Percentiles rank a stretch among this genome's conserved stretches.
phyloP scores from a whole-genome alignment of 2,888 invertebrate genomes.

The Ennomos fuscantarius region DNA sequence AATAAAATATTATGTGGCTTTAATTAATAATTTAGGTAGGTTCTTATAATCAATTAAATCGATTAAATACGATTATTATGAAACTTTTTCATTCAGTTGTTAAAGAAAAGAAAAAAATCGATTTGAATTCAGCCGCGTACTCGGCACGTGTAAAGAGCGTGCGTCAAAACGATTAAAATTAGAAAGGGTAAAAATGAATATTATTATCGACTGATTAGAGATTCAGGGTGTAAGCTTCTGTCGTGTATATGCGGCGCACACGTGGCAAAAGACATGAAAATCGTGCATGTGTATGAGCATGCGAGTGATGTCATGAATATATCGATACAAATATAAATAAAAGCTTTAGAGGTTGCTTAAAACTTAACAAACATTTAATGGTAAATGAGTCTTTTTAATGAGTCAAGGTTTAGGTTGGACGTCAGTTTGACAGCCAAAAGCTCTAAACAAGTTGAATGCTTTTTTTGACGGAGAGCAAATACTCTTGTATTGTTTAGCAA shows the following conservation, averaged over 20 bases:
- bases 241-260: conserved; percentile 78
- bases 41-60: no score
- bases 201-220: conserved; percentile 74
- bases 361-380: no score
- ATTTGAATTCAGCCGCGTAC: conserved; percentile 69
- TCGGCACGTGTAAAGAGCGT: conserved; percentile 75
- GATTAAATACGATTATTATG: no score
- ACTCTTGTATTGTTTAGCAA: no score
- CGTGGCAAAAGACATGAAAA: conserved; percentile 81
- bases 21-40: no score
- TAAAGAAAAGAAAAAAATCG: conserved; percentile 57
- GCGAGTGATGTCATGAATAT: conserved; percentile 48
- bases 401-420: no score
- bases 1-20: no score
- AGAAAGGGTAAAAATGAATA: conserved; percentile 77
- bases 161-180: conserved; percentile 73
- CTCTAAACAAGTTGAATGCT: no score
- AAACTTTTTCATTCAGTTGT: conserved; percentile 64
- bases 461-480: no score
- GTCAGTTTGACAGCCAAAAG: no score
- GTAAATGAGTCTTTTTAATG: no score
- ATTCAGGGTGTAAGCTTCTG: conserved; percentile 73
- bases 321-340: conserved; percentile 30
- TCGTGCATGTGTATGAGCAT: conserved; percentile 71
- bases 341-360: neutral